Base-by-base conservation (phyloP, 2,797 vertebrate species). In the Tamandua tetradactyla region DNA sequence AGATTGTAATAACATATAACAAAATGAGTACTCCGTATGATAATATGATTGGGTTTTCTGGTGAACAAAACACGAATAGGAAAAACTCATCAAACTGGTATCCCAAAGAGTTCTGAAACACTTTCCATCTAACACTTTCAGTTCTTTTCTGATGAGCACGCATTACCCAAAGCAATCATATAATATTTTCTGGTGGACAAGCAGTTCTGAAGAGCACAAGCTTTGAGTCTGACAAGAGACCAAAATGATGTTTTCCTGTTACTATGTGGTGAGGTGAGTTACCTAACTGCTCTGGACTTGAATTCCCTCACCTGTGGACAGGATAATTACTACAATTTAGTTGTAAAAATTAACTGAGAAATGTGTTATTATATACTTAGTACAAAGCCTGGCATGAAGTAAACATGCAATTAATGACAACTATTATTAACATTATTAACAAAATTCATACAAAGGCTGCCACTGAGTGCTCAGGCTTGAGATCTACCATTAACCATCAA, bases 291-390 rank as follows among this genome's bases (percentile, higher is more conserved):
- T 90, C 64, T 88, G 52, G 74, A 82, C 62, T 27, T 61, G 74
- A 59, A 75, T 93, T n/a, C 86, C 27, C 27, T 95, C 11, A 49
- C 30, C 71, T 91, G 47, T 76, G 55, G 55, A 49, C 37, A 44
- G 75, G 13, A 25, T 83, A 68, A 87, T 8, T 72, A 59, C 32
- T 68, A 78, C 12, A 61, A 49, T 61, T n/a, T 42, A 87, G 55
- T 74, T 75, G 3, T 59, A 66, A 55, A 72, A 91, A 71, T 49
- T 80, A 91, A 88, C 11, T 55, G 81, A 79, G 64, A 86, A 93
- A 61, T 22, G 49, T 37, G 42, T 20, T 78, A 42, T 35, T 62
- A 92, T 49, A 64, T 37, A 32, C 52, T 89, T 59, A 84, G 62
- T 30, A 62, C 25, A 40, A 82, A 91, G 62, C 13, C 27, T 79